A percentile compares a stretch with the other conserved stretches of the same genome.
These are phyloP conservation scores for Drosophila imparisetae DNA, from an alignment of 2,888 invertebrate genomes.

Conservation along the genomic window DNA sequence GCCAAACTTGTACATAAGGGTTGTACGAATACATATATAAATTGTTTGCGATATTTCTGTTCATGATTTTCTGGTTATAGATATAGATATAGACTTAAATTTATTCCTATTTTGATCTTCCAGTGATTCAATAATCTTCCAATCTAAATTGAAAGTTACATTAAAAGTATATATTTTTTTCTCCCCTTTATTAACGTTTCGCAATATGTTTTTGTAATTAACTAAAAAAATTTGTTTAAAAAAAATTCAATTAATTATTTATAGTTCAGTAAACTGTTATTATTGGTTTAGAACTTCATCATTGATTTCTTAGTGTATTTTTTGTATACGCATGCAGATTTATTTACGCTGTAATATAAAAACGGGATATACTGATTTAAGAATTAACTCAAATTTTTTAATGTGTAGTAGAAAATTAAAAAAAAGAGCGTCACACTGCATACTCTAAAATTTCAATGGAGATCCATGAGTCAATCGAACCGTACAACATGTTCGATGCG, in stretches of 20 bases:
- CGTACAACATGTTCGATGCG: conserved; percentile 44
- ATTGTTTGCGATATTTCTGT: background rate
- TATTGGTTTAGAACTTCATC: background rate
- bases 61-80: background rate
- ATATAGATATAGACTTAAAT: background rate
- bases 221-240: background rate
- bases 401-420: background rate
- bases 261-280: background rate
- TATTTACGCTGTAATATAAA: background rate
- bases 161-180: background rate
- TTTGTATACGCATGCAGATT: background rate
- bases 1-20: background rate
- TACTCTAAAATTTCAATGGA: conserved; percentile 9
- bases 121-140: background rate
- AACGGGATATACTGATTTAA: background rate
- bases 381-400: background rate
- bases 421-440: no score
- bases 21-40: background rate
- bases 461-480: conserved; percentile 1
- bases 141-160: background rate
- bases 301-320: background rate
- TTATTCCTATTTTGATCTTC: background rate
- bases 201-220: background rate
- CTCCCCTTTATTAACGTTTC: background rate
- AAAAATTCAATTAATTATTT: background rate